Conservation (phyloP, 2,113 vertebrate genomes). For the Scophthalmus maximus region DNA sequence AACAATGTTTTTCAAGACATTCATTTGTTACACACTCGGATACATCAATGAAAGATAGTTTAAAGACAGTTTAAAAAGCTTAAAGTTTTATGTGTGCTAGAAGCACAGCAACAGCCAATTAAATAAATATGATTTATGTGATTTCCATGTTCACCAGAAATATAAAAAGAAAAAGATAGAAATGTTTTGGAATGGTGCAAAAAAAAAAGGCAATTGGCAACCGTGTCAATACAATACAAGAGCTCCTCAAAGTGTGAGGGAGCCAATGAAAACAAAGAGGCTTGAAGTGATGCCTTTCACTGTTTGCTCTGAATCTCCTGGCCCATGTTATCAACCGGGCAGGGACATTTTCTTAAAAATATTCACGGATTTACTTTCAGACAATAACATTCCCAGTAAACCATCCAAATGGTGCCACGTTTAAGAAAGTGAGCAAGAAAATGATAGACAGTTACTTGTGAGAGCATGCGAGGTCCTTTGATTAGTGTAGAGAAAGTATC, state of each 20-base stretch:
- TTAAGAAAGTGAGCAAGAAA: slow-evolving; percentile 8
- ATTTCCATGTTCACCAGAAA: slow-evolving; percentile 19
- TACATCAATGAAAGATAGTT: slow-evolving; percentile 4
- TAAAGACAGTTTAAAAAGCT: no score
- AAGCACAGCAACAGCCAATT: slow-evolving; percentile 24
- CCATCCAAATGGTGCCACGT: slow-evolving; percentile 15
- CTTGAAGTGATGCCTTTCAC: slow-evolving; percentile 6
- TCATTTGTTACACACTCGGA: background rate
- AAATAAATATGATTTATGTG: slow-evolving; percentile 38
- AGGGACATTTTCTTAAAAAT: slow-evolving; percentile 28
- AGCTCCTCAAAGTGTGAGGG: background rate
- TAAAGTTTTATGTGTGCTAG: background rate
- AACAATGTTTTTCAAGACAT: no score
- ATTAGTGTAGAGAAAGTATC: slow-evolving; percentile 28
- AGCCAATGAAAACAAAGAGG: slow-evolving; percentile 54
- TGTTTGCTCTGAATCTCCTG: slow-evolving; percentile 33
- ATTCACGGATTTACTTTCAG: slow-evolving; percentile 44
- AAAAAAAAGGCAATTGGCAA: slow-evolving; percentile 26
- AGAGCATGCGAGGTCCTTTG: slow-evolving; percentile 31
- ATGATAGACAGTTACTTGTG: slow-evolving; percentile 27
- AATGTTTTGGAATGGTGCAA: slow-evolving; percentile 19
- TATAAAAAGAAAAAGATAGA: slow-evolving; percentile 28
- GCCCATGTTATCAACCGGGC: slow-evolving; percentile 5
- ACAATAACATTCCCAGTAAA: slow-evolving; percentile 30
- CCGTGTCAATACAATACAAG: slow-evolving; percentile 30